phyloP scores from a whole-genome alignment of 2,888 invertebrate genomes.

The Lamellibrachia columna region DNA sequence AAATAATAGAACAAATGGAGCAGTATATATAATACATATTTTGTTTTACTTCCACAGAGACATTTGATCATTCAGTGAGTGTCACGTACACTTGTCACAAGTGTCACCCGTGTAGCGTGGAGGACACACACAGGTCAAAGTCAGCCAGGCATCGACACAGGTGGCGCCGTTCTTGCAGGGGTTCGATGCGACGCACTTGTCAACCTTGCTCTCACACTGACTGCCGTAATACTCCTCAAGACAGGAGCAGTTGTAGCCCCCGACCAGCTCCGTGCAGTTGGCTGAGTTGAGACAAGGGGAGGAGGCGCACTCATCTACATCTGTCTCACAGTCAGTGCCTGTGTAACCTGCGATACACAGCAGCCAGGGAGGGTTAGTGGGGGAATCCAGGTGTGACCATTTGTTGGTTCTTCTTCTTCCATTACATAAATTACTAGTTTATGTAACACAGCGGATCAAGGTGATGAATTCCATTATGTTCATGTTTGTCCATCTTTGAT shows the following conservation, averaged over 20 bases:
- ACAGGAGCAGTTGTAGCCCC: slow-evolving; percentile 40
- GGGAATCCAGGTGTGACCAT: neutral
- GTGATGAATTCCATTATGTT: no score
- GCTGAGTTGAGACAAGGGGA: slow-evolving; percentile 48
- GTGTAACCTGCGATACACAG: slow-evolving; percentile 40
- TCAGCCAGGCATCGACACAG: slow-evolving; percentile 44
- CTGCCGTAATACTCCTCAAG: slow-evolving; percentile 29
- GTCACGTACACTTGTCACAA: slow-evolving; percentile 53
- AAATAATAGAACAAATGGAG: no score
- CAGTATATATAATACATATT: no score
- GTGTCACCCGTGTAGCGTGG: slow-evolving; percentile 48
- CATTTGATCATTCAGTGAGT: no score
- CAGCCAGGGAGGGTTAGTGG: slow-evolving; percentile 12
- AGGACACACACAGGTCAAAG: slow-evolving; percentile 46
- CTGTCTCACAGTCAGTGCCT: slow-evolving; percentile 44
- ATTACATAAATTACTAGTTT: no score
- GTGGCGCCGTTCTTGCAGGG: slow-evolving; percentile 53
- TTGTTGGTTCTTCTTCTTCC: no score
- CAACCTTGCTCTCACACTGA: slow-evolving; percentile 35
- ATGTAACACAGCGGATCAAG: no score
- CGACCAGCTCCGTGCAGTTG: slow-evolving; percentile 41
- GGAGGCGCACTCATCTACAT: slow-evolving; percentile 46
- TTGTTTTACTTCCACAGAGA: no score
- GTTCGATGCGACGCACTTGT: slow-evolving; percentile 41
- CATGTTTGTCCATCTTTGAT: no score